Base-by-base conservation (phyloP, 1,140 invertebrate species). In the Dolichoris vasculosae region DNA sequence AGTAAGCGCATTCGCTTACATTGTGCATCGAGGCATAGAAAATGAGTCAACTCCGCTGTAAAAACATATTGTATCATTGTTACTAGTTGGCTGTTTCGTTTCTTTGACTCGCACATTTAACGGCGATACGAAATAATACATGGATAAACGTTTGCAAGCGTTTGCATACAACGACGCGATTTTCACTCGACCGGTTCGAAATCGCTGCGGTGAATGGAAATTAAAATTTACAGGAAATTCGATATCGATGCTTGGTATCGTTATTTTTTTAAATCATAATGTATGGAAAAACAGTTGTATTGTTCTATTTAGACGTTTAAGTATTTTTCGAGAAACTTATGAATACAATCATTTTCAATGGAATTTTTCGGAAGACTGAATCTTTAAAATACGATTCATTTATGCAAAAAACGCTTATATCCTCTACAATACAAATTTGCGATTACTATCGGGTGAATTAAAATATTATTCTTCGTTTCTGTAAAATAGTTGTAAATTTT, bases 1-100 rank as follows among this genome's bases (percentile, higher is more conserved):
- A 51, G 35, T 35, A 78, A 75, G 30, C 40, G 26, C 67, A 32
- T 48, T 13, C 35, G 63, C 79, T 71, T 78, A 84, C 38, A 26
- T 6, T 38, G 38, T 59, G 38, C 35, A 40, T 69, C 13, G 4
- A 59, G n/a, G 51, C 48, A 32, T 23, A 43, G 43, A 82, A 81
- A 71, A 38, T 26, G 73, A 83, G 71, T 84, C 63, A 71, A 79
- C 63, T 73, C n/a, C 7, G 64, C n/a, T 26, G 64, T 67, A 85
- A 81, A 73, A 69, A 63, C 51, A 38, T 30, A 80, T 75, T 81
- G 77, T 75, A 38, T 69, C 64, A 84, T 78, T 79, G 78, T 81
- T 63, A 46, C 55, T n/a, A 59, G 51, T 59, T 59, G 3, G 1
- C 55, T 59, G 55, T 26, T 26, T 46, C 75, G 63, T 67, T 84